Base-by-base conservation (phyloP, 2,888 invertebrate species). In the Drosophila mimica region DNA sequence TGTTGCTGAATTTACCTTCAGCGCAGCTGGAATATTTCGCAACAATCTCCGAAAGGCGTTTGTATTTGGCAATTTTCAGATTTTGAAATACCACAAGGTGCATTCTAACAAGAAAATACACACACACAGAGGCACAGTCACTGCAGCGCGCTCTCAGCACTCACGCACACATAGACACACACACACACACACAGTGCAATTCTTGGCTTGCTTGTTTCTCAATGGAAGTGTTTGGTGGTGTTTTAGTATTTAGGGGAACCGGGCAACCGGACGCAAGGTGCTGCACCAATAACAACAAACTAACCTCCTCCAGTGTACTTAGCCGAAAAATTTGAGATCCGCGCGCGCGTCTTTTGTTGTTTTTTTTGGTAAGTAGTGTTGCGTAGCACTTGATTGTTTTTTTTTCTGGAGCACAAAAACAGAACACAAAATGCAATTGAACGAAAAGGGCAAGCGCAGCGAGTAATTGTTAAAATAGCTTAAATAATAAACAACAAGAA, bases 31-130 rank as follows among this genome's bases (percentile, higher is more conserved):
- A 88, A 86, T 79, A 88, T 88, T 88, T 88, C 88, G 87, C 87
- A 88, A 88, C 74, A 74, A 83, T 74, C 85, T 80, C 78, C 75
- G 78, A 84, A 85, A 85, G 85, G 80, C 84, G 79, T 80, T 82
- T 76, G 82, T 76, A 82, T 88, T 88, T 90, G 89, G 87, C 83
- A 88, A 88, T 88, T 82, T 83, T 90, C 74, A 73, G 82, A 86
- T 88, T 88, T 88, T 83, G 87, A 88, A 88, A 90, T 88, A 88
- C 87, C 87, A 90, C 90, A 88, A 88, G 87, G 87, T 88, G 87
- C 87, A 88, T 88, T 88, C 90, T 88, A 88, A 84, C 75, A 75
- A 69, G 70, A 76, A 81, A 70, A 79, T 53, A 74, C 60, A 73
- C 71, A 65, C 70, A 58, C 64, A 67, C 57, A 46, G 30, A 48